Evolutionary conservation across 2,888 invertebrate species (phyloP).

Genomic region (Himalopsyche tibetana): DNA sequence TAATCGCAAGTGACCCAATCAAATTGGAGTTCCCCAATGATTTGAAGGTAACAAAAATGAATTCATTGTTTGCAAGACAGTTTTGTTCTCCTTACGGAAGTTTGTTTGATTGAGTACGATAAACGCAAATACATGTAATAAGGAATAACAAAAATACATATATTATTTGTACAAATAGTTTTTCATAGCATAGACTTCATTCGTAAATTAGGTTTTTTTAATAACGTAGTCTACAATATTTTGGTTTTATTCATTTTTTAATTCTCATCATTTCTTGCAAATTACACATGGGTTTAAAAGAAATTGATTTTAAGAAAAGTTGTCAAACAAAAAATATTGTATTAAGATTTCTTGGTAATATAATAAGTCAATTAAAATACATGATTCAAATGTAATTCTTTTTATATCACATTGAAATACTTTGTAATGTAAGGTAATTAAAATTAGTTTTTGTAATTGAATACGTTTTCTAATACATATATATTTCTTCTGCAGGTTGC

Average conservation of each 20-base stretch:
- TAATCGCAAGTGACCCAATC: slow-evolving; percentile 82
- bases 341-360: neutral
- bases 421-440: neutral
- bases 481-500: neutral
- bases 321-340: neutral
- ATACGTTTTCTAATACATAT: neutral
- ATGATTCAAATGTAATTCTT: neutral
- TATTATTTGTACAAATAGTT: too few species aligned
- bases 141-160: too few species aligned
- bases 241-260: too few species aligned
- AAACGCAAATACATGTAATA: too few species aligned
- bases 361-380: neutral
- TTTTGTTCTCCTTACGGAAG: neutral
- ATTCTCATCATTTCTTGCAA: too few species aligned
- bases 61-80: neutral
- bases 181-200: too few species aligned
- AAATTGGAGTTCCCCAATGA: slow-evolving; percentile 88
- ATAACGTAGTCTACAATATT: too few species aligned
- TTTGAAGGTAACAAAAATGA: slow-evolving; percentile 76
- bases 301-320: too few species aligned
- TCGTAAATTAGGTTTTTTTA: too few species aligned
- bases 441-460: neutral
- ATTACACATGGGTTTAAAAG: too few species aligned
- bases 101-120: too few species aligned
- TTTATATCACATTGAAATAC: neutral